Conservation (phyloP, 2,113 vertebrate species). For the Marmota monax region DNA sequence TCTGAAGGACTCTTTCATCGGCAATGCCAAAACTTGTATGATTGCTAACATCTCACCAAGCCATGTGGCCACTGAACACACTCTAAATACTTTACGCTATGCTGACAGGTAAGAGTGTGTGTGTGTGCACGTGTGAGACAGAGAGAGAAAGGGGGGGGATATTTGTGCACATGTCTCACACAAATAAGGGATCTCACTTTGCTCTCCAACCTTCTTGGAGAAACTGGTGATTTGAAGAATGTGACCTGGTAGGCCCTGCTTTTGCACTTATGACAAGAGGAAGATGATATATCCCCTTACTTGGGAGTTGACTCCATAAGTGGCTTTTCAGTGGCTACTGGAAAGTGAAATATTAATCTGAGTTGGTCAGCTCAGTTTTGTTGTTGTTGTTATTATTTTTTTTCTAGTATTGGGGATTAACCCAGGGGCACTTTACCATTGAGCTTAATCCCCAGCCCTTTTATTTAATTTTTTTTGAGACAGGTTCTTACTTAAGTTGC, state of each 20-base stretch:
- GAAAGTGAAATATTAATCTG: constrained; percentile 26
- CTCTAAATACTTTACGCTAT: constrained; percentile 95
- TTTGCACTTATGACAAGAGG: neutral
- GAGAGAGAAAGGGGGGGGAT: too few relatives aligned
- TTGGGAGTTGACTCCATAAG: neutral
- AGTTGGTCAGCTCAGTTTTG: neutral
- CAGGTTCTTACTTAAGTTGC: too few relatives aligned
- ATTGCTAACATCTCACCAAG: constrained; percentile 96
- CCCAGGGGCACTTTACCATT: too few relatives aligned
- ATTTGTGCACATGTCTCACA: neutral
- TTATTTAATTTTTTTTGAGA: too few relatives aligned
- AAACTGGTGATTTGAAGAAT: neutral
- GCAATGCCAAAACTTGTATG: constrained; percentile 96
- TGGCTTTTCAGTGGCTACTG: constrained; percentile 14
- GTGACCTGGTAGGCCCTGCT: neutral
- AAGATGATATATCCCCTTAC: neutral
- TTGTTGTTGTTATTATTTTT: too few relatives aligned
- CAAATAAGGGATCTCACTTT: neutral
- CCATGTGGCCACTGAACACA: constrained; percentile 93
- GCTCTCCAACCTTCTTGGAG: neutral
- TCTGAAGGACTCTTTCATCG: constrained; percentile 96
- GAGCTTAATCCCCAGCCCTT: too few relatives aligned
- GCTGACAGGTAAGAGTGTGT: constrained; percentile 91
- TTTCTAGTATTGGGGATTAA: too few relatives aligned
- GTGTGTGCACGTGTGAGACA: neutral